These are phyloP conservation scores for Colostygia pectinataria DNA, from an alignment of 2,888 invertebrate genomes.

Conservation along the genomic window DNA sequence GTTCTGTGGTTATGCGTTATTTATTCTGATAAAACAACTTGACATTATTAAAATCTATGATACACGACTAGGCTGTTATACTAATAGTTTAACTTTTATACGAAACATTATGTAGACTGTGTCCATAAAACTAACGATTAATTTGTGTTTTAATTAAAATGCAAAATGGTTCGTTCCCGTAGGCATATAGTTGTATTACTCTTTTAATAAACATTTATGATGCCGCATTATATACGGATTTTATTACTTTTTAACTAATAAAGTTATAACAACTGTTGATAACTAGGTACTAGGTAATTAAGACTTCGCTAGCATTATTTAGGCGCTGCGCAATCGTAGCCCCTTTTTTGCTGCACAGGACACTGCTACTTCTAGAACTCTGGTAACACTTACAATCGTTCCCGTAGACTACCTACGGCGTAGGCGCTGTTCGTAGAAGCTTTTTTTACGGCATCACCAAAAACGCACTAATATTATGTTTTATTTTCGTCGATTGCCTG, in stretches of 20 bases:
- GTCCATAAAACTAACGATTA: background rate
- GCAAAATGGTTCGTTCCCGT: slow-evolving; percentile 4
- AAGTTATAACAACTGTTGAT: too few species aligned
- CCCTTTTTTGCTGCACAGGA: too few species aligned
- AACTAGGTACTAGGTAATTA: too few species aligned
- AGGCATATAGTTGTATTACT: background rate
- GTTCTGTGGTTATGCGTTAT: too few species aligned
- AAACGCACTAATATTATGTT: background rate
- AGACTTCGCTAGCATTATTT: too few species aligned
- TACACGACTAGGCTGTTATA: too few species aligned
- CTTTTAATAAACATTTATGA: slow-evolving; percentile 16
- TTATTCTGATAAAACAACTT: background rate
- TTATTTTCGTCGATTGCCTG: too few species aligned
- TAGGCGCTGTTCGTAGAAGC: background rate
- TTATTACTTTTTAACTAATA: slow-evolving; percentile 4
- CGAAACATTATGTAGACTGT: background rate
- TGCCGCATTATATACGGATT: background rate
- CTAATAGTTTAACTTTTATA: background rate
- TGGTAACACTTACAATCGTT: background rate
- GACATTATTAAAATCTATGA: background rate
- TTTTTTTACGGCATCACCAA: background rate
- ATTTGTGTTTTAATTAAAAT: slow-evolving; percentile 15
- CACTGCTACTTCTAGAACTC: too few species aligned
- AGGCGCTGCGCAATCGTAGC: too few species aligned
- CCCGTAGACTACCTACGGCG: slow-evolving; percentile 1